Evolutionary conservation across 2,797 vertebrate species (phyloP), one percentile per base, ranked within the genome.

Genomic region (Benthosema pterotum): DNA sequence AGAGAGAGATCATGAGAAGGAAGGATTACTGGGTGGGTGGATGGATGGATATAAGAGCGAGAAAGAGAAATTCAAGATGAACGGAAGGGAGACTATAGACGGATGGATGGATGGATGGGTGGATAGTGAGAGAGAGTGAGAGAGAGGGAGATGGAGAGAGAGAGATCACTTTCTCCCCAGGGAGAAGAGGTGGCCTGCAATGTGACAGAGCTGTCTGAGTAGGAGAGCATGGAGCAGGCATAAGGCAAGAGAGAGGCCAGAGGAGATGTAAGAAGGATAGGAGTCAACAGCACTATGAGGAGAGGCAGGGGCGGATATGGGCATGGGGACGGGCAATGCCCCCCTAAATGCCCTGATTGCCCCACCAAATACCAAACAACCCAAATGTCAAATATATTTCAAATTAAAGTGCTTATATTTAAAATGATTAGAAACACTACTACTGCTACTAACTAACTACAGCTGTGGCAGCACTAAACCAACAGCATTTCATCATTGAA

Each of bases 161-260:
- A 85, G 85, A 83, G 85, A 84, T 92, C 89, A 83, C 83, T 86
- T 88, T 88, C 75, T 88, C 91, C 87, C 88, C 32, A 2, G 84
- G 88, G 92, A 82, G 79, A 75, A 1, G 75, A 51, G 53, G 50
- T 67, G 80, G 79, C 65, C 87, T 76, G 80, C 83, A 89, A 89
- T 75, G 71, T 65, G 80, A 83, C 79, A 78, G 75, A 81, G 77
- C 70, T 57, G 57, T 55, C 67, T 63, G 53, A 53, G 59, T 65
- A 69, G 69, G 68, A 67, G 61, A 62, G 56, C 65, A 59, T n/a
- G n/a, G 43, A 50, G 56, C 2, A 25, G 22, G 22, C 22, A 25
- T 25, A 25, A 50, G 38, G 50, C n/a, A 14, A 11, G n/a, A 9
- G 17, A 42, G 25, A 13, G 42, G 19, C n/a, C n/a, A 5, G 57